These are phyloP conservation scores for Dicrurus megarhynchus DNA, from an alignment of 2,113 vertebrate species.

Conservation along the genomic window DNA sequence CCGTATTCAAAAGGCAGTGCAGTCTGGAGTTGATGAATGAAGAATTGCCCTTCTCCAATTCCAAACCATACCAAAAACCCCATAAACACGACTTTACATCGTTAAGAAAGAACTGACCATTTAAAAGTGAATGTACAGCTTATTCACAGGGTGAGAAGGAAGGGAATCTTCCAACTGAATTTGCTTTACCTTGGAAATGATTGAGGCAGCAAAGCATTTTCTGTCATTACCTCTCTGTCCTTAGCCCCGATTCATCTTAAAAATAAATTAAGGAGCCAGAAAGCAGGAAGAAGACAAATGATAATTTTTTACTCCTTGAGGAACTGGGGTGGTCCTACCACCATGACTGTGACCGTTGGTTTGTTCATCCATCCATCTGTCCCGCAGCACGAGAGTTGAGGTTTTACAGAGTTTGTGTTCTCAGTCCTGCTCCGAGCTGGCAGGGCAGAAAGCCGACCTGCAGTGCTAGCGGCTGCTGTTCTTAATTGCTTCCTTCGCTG, in stretches of 20 bases:
- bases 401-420: conserved; percentile 63
- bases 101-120: conserved; percentile 73
- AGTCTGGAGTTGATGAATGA: conserved; percentile 49
- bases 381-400: conserved; percentile 66
- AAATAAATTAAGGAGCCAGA: conserved; percentile 80
- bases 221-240: conserved; percentile 62
- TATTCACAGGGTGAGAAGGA: conserved; percentile 63
- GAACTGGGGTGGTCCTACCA: conserved; percentile 54
- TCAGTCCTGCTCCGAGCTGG: conserved; percentile 71
- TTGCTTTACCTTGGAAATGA: conserved; percentile 71
- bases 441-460: conserved; percentile 49
- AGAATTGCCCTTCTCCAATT: conserved; percentile 49
- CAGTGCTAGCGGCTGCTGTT: conserved; percentile 93
- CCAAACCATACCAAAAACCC: conserved; percentile 46
- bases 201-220: conserved; percentile 50
- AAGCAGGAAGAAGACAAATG: conserved; percentile 78
- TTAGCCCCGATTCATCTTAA: conserved; percentile 71
- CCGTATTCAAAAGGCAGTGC: conserved; percentile 48
- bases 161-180: conserved; percentile 63
- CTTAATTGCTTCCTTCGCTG: conserved; percentile 99
- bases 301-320: conserved; percentile 70
- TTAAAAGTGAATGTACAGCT: conserved; percentile 73
- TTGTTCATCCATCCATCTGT: conserved; percentile 67
- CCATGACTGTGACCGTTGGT: conserved; percentile 53
- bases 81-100: conserved; percentile 56